Percentiles rank a stretch among this genome's conserved stretches.
Conservation (phyloP, 2,888 invertebrate species). For the Cheilosia grossa region DNA sequence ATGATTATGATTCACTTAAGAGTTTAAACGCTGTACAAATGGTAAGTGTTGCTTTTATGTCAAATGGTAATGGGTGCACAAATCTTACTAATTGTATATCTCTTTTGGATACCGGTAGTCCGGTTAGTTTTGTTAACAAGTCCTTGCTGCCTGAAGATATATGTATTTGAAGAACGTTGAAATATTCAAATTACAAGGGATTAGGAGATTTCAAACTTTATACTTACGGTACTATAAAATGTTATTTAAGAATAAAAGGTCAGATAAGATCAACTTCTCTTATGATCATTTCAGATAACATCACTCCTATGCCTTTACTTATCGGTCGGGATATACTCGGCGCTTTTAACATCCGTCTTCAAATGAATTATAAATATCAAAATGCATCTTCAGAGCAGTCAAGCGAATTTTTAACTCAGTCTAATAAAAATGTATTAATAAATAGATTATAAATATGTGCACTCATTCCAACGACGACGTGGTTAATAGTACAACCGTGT, state of each 20-base stretch:
- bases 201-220: conserved; percentile 1
- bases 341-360: not conserved
- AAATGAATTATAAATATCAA: not conserved
- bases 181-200: conserved; percentile 12
- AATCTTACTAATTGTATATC: conserved; percentile 16
- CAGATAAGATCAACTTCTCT: not conserved
- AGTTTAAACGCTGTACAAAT: conserved; percentile 24
- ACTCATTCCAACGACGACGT: too few relatives aligned
- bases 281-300: conserved; percentile 21
- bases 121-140: conserved; percentile 44
- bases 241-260: not conserved
- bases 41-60: conserved; percentile 45
- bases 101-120: conserved; percentile 59
- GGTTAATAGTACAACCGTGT: too few relatives aligned
- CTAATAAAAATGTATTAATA: too few relatives aligned
- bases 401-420: too few relatives aligned
- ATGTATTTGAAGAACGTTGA: not conserved
- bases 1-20: not conserved
- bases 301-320: not conserved
- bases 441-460: not conserved
- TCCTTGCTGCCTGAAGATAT: conserved; percentile 39
- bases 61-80: conserved; percentile 11
- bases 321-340: conserved; percentile 1
- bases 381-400: conserved; percentile 1
- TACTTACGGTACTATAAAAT: conserved; percentile 9